These are phyloP conservation scores for Heliconius hortense DNA, from an alignment of 2,888 invertebrate species.

Conservation along the genomic window DNA sequence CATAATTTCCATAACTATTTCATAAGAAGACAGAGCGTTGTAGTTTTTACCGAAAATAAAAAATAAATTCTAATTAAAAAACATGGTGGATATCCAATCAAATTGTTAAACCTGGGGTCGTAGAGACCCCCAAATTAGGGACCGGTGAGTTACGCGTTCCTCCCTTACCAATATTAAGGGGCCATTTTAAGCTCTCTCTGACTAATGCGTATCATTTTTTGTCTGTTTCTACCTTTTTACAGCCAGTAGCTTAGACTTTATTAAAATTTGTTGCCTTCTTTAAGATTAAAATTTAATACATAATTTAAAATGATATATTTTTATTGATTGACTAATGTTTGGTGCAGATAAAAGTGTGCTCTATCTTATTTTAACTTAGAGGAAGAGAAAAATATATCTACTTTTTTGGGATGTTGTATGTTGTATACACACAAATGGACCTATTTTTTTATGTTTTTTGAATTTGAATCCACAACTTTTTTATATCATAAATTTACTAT, in stretches of 20 bases:
- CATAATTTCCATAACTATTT: not conserved
- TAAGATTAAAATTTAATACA: conserved; percentile 40
- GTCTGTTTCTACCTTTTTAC: conserved; percentile 56
- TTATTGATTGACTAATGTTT: not conserved
- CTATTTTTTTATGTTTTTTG: no score
- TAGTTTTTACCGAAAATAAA: not conserved
- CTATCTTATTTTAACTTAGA: no score
- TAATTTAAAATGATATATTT: conserved; percentile 43
- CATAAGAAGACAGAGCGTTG: not conserved
- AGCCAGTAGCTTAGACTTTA: conserved; percentile 51
- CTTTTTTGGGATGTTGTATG: no score
- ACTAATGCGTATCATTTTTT: conserved; percentile 64
- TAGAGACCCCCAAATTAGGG: conserved; percentile 47
- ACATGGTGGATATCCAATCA: conserved; percentile 49
- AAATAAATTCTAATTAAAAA: conserved; percentile 27
- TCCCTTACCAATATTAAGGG: conserved; percentile 54
- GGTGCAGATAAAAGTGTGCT: no score
- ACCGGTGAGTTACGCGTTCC: conserved; percentile 51
- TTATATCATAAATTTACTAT: no score
- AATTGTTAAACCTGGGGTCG: conserved; percentile 53
- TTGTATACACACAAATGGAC: no score
- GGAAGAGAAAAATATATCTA: no score
- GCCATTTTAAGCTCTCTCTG: conserved; percentile 51
- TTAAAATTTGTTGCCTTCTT: conserved; percentile 53
- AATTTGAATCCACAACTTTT: no score